A percentile compares a stretch with the other conserved stretches of the same genome.
Conservation (phyloP, 2,888 invertebrate species). For the Cheilosia vulpina region DNA sequence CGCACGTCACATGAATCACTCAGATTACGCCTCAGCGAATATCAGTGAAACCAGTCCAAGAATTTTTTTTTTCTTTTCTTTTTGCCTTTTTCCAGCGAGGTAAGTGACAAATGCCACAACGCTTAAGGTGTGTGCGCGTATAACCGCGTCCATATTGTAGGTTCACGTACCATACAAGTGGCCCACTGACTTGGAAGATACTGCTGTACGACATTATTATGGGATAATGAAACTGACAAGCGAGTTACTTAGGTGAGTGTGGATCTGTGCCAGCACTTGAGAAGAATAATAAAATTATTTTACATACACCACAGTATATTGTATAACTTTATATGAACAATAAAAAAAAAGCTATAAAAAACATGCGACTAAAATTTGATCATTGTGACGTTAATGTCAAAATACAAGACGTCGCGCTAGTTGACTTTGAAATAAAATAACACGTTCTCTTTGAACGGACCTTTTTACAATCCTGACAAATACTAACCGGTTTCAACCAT, state of each 20-base stretch:
- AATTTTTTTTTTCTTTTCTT: conserved; percentile 8
- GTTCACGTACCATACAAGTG: conserved; percentile 50
- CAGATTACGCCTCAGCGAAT: conserved; percentile 2
- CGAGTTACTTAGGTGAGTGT: conserved; percentile 30
- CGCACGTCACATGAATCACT: conserved; percentile 39
- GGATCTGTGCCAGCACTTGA: conserved; percentile 59
- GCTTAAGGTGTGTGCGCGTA: conserved; percentile 58
- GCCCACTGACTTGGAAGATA: conserved; percentile 61
- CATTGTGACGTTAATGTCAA: not conserved
- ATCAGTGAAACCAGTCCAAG: conserved; percentile 42
- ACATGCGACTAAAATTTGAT: not conserved
- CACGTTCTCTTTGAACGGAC: no score
- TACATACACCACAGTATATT: conserved; percentile 15
- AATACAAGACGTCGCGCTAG: no score
- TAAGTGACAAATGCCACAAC: conserved; percentile 32
- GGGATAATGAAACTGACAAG: conserved; percentile 43
- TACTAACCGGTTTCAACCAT: no score
- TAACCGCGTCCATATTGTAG: conserved; percentile 18
- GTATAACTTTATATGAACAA: not conserved
- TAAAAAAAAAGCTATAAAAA: not conserved
- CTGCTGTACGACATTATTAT: conserved; percentile 28
- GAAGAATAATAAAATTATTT: conserved; percentile 48
- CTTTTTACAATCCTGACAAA: no score
- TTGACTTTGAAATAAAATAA: no score
- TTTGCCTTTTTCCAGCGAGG: not conserved